Evolutionary conservation across 2,113 vertebrate species (phyloP).

Genomic region (Chauna torquata): DNA sequence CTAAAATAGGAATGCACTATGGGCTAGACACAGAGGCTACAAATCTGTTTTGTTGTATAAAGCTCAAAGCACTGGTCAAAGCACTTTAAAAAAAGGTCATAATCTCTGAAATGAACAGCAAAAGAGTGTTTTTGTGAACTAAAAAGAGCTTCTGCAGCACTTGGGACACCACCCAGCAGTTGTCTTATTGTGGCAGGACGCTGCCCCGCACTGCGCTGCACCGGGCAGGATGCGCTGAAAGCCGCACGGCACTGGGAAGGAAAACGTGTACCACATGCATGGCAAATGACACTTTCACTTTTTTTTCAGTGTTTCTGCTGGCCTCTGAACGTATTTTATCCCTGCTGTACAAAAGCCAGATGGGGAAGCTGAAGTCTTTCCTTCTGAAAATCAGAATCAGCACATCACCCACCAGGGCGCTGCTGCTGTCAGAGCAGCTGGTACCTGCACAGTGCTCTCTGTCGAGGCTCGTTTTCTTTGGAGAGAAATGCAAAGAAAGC

Average conservation of each 20-base stretch:
- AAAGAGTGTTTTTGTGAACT: no score
- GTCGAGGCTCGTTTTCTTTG: not conserved
- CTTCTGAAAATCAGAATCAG: not conserved
- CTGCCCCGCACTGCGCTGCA: no score
- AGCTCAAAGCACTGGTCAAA: not conserved
- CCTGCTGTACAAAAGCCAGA: fast-evolving
- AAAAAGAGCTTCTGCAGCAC: no score
- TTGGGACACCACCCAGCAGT: no score
- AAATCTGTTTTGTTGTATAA: not conserved
- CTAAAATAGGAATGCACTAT: not conserved
- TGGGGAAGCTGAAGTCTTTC: not conserved
- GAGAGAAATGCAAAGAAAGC: not conserved
- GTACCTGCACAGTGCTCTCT: fast-evolving
- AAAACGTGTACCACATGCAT: fast-evolving
- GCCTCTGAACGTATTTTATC: not conserved
- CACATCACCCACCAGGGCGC: not conserved
- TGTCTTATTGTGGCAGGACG: no score
- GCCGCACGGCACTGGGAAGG: no score
- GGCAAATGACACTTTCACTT: not conserved
- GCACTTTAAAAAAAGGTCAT: no score
- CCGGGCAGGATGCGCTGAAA: no score
- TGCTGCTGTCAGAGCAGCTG: not conserved
- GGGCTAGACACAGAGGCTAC: not conserved
- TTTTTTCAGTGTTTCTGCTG: not conserved
- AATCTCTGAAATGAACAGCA: no score